These are phyloP conservation scores for Bombus consobrinus DNA, from an alignment of 1,140 invertebrate genomes.

Conservation along the genomic window DNA sequence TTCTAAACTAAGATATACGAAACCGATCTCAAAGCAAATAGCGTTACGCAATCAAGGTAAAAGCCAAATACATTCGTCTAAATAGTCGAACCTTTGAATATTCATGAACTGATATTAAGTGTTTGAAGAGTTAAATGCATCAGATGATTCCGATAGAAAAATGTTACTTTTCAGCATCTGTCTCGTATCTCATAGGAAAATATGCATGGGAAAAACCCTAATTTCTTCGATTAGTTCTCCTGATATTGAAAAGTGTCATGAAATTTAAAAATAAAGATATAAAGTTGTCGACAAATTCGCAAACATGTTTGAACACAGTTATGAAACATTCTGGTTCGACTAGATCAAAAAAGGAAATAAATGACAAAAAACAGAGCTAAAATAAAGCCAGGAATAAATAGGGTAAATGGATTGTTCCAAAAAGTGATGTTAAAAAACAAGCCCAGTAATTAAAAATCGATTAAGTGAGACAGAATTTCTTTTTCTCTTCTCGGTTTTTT, in stretches of 20 bases:
- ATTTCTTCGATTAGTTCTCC: neutral
- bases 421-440: slow-evolving; percentile 74
- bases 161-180: neutral
- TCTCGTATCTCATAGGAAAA: neutral
- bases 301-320: neutral
- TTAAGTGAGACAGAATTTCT: slow-evolving; percentile 56
- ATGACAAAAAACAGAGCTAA: slow-evolving; percentile 75
- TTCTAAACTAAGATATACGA: slow-evolving; percentile 82
- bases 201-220: neutral
- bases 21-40: slow-evolving; percentile 83
- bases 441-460: slow-evolving; percentile 75
- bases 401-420: slow-evolving; percentile 68
- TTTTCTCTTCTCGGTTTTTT: neutral
- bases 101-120: slow-evolving; percentile 62
- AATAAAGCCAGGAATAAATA: slow-evolving; percentile 74
- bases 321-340: slow-evolving; percentile 46
- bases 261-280: neutral
- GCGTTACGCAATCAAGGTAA: slow-evolving; percentile 83
- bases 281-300: neutral
- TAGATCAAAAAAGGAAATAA: slow-evolving; percentile 60
- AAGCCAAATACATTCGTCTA: slow-evolving; percentile 83
- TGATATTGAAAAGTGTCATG: neutral
- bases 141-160: neutral
- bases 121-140: neutral
- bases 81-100: slow-evolving; percentile 75